Base-by-base conservation (phyloP, 2,888 invertebrate species). In the Adelognathus sp. region DNA sequence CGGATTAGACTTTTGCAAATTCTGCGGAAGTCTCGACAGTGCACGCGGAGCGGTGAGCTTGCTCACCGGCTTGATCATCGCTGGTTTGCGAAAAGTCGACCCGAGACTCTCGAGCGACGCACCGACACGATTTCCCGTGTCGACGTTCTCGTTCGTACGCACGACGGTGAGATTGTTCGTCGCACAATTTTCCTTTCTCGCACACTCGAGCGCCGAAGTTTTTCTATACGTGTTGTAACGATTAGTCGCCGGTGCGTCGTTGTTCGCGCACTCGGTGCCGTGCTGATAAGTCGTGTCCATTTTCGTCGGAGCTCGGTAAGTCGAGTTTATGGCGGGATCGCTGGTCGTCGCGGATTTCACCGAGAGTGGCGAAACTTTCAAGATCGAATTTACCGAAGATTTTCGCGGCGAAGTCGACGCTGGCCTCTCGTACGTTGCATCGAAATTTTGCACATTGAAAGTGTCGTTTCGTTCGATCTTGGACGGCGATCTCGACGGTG, bases 1-100 rank as follows among this genome's bases (percentile, higher is more conserved):
- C 0, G 91, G 91, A 88, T 91, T 90, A 0, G 91, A 91, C 31
- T 90, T 91, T 67, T 90, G 91, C 46, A 91, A 82, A 11, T 85
- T 86, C 27, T 88, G 87, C 0, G 91, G 90, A 36, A 90, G 82
- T 24, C 87, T 89, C 0, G 90, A 87, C 1, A 88, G 81, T 39
- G 81, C 81, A 2, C 83, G 84, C 0, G 88, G 86, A 1, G 82
- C 81, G 18, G 86, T 86, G 14, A 88, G 76, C 60, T 83, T 84
- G 0, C 75, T 74, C 11, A 72, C 29, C 67, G 81, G 83, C 7
- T 81, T 86, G 0, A 73, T 60, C 9, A 73, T 60, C 9, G 75
- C 73, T 50, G 81, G 82, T 21, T 83, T 82, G 18, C 50, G 27
- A 54, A 86, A 87, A 0, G 83, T 86, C 6, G 76, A 16, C 36